Base-by-base conservation (phyloP, 2,888 invertebrate genomes). In the Ormyrus pomaceus region DNA sequence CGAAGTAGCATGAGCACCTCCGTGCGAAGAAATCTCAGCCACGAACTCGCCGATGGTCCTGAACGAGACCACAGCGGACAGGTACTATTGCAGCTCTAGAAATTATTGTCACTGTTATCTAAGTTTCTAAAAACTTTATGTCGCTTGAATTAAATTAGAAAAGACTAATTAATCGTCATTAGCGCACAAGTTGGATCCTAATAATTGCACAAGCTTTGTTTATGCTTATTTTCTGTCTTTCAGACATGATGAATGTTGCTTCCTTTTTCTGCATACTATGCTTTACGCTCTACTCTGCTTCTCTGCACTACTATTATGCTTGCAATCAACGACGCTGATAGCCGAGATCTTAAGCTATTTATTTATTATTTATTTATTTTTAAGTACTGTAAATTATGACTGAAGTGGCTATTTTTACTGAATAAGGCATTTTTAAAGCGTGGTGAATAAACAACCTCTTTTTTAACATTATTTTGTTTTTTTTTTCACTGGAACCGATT, bases 11-110 rank as follows among this genome's bases (percentile, higher is more conserved):
- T 82, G 6, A 80, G 76, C 61, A 82, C 83, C 0, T 82, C 84
- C 0, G 68, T 80, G 6, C 84, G 85, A 76, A 85, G 85, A 77
- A 86, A 88, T 79, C 82, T 85, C 59, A 85, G 81, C 64, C 82
- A 80, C 51, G 88, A 88, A 64, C 81, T 85, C 50, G 81, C 82
- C 11, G 88, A 88, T 59, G 84, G 86, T 78, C 85, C 87, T 5
- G 89, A 89, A 78, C 86, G 87, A 51, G 88, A 89, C 81, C 84
- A 86, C 80, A 84, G 83, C 81, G 87, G 86, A 84, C 88, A 90
- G 90, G 90, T 90, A 81, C 68, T 45, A 65, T 70, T 13, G 50
- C 34, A 34, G 34, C 34, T 34, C 4, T 34, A 34, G 34, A 34
- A 34, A 34, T 34, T 2, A 34, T 34, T 34, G 34, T 34, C 4